Percentiles rank a stretch among this genome's conserved stretches.
These are phyloP conservation scores for Pseudotriccus pelzelni DNA, from an alignment of 2,797 vertebrate genomes.

Conservation along the genomic window DNA sequence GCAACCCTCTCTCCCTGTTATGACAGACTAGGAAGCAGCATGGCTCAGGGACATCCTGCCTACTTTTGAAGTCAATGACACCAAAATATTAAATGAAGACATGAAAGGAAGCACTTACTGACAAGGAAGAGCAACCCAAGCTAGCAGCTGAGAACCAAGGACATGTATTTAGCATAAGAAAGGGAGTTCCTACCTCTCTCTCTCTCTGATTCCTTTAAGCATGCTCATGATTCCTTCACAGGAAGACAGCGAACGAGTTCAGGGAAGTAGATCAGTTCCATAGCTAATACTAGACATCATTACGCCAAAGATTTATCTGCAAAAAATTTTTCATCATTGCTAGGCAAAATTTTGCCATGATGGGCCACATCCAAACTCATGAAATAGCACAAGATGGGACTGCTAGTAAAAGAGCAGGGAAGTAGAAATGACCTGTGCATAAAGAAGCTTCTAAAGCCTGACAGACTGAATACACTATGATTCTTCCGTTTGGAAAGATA, in stretches of 20 bases:
- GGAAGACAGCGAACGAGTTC: background rate
- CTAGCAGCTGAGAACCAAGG: background rate
- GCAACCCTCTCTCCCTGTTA: background rate
- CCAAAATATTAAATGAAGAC: background rate
- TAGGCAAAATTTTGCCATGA: background rate
- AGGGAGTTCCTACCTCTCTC: background rate
- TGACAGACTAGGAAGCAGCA: background rate
- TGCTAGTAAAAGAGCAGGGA: background rate
- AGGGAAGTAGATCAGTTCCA: background rate
- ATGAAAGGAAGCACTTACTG: background rate
- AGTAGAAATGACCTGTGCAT: background rate
- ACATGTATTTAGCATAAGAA: background rate
- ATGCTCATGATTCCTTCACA: background rate
- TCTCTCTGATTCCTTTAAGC: background rate
- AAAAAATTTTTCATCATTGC: background rate
- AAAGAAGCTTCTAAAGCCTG: background rate
- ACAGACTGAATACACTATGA: rapidly evolving
- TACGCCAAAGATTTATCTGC: background rate
- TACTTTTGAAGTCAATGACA: background rate
- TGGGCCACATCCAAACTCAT: background rate
- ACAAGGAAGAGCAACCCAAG: background rate
- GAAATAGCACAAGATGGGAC: background rate
- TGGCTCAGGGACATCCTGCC: background rate
- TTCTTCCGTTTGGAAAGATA: background rate
- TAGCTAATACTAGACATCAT: background rate